Evolutionary conservation across 2,888 invertebrate genomes (phyloP), one percentile per base, ranked within the genome.

Genomic region (Polyploca ridens): DNA sequence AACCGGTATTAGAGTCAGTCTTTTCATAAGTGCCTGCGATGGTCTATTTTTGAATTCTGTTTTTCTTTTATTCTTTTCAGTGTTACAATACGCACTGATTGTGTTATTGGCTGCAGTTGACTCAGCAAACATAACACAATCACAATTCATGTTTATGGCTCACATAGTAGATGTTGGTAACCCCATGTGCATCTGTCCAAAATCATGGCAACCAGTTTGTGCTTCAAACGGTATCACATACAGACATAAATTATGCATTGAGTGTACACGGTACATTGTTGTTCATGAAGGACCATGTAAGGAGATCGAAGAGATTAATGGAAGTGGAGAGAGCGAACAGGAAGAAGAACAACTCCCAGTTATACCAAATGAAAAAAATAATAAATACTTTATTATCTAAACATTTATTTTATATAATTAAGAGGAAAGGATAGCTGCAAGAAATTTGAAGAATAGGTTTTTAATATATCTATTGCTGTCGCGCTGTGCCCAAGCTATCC

Each of bases 201-300:
- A 14, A 16, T 0, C 1, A 3, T 49, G 49, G 49, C 14, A 1
- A 16, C 49, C 49, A 7, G 49, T 49, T 2, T 49, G 49, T 16
- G 49, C 49, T 16, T 49, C 49, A 16, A 49, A 61, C 16, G 60
- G 41, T 16, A 41, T 61, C 8, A 49, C 49, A 8, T 49, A 49
- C 49, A 35, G 8, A 1, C n/a, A 49, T 14, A 49, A 7, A 16
- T 49, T 7, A 8, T 49, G 49, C 7, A 10, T 49, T 16, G 16
- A 49, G 6, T 49, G 49, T 16, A 16, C 16, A 16, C 49, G 16
- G 7, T 49, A 16, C 49, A 14, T 49, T 16, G 10, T 49, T 6
- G 16, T 16, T 49, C 49, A 49, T 14, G n/a, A 49, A 1, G 49
- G 49, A n/a, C n/a, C n/a, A 16, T 49, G 49, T 16, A 49, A n/a